Conservation (phyloP, 2,113 vertebrate species). For the Esox niger region DNA sequence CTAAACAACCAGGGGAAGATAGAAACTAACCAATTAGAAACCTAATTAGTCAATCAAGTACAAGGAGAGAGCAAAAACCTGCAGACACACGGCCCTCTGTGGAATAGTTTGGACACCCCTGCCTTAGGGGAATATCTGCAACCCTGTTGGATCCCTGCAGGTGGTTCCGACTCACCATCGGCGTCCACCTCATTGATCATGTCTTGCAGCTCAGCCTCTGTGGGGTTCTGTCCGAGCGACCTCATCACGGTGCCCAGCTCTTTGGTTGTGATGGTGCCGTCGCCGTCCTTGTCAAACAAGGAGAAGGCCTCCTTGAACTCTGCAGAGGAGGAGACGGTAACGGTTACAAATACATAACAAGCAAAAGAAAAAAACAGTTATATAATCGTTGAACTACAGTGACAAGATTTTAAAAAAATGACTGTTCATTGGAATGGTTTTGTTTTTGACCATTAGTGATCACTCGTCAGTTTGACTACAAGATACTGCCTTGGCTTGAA, state of each 20-base stretch:
- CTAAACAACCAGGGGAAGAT: too few relatives aligned
- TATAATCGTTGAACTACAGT: neutral
- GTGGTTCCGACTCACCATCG: slow-evolving; percentile 80
- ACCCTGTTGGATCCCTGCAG: too few relatives aligned
- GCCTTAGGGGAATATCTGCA: too few relatives aligned
- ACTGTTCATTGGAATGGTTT: neutral
- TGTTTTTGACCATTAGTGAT: too few relatives aligned
- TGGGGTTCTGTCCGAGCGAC: slow-evolving; percentile 96
- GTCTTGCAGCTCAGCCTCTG: slow-evolving; percentile 94
- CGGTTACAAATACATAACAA: neutral
- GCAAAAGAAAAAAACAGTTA: neutral
- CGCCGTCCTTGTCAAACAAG: slow-evolving; percentile 96
- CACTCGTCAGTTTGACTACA: too few relatives aligned
- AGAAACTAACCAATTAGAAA: too few relatives aligned
- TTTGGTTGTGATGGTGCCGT: slow-evolving; percentile 98
- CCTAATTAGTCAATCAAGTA: too few relatives aligned
- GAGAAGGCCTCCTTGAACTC: slow-evolving; percentile 99
- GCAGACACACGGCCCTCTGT: too few relatives aligned
- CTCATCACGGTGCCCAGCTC: slow-evolving; percentile 97
- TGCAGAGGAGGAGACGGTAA: slow-evolving; percentile 48
- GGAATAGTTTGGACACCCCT: too few relatives aligned
- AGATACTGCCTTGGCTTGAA: too few relatives aligned
- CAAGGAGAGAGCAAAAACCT: too few relatives aligned
- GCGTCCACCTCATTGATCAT: slow-evolving; percentile 99
- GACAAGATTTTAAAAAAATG: neutral